Conservation (phyloP, 2,797 vertebrate genomes). For the Delichon dasypus region DNA sequence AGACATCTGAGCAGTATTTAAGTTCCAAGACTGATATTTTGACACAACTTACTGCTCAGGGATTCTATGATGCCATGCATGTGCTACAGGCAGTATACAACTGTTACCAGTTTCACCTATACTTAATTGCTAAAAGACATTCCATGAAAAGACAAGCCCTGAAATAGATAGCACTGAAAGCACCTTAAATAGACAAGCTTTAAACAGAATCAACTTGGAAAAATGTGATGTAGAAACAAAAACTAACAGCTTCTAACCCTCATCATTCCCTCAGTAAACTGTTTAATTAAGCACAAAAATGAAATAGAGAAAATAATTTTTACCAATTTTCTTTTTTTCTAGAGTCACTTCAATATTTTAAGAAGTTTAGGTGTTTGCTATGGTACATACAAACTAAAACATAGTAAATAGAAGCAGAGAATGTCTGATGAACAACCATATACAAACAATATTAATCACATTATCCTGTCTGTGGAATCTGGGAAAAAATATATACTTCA, state of each 20-base stretch:
- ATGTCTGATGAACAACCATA: constrained; percentile 15
- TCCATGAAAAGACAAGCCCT: not conserved
- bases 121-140: not conserved
- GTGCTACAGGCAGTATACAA: not conserved
- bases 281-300: not conserved
- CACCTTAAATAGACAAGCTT: not conserved
- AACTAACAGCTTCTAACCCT: not conserved
- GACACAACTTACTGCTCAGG: not conserved
- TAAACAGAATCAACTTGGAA: not conserved
- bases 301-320: not conserved
- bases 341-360: not conserved
- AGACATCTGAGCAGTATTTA: not conserved
- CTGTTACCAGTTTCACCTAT: not conserved
- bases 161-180: not conserved
- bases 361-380: not conserved
- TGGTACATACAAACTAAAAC: not conserved
- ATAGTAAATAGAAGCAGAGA: constrained; percentile 25
- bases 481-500: not conserved
- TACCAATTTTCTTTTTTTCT: not conserved
- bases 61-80: not conserved
- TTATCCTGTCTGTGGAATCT: not conserved
- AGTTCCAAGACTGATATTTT: not conserved
- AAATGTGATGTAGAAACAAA: not conserved
- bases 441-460: constrained; percentile 29
- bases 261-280: not conserved